Evolutionary conservation across 2,797 vertebrate species (phyloP), one percentile per base, ranked within the genome.

Genomic region (Anableps anableps): DNA sequence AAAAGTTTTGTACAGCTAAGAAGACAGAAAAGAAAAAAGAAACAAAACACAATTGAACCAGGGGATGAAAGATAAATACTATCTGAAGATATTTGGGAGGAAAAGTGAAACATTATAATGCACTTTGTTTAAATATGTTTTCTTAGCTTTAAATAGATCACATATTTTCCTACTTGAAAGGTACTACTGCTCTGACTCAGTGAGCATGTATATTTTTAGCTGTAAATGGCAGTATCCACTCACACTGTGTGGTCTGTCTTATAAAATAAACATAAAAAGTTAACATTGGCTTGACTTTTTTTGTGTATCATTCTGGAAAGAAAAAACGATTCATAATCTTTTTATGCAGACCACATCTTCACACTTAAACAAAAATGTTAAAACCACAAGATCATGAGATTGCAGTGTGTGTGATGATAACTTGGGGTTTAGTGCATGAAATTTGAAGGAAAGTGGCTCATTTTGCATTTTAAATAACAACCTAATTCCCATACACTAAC

Each of bases 381-480:
- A 83, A 82, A 83, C 53, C 79, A 81, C 72, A 70, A 76, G 31
- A 74, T 31, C 34, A 26, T 79, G n/a, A 73, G 38, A 78, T 72
- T 73, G 41, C 66, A 68, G 26, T 78, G 72, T 51, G 48, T 31
- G 47, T 45, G 58, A 62, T 55, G 82, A 82, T 48, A 80, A 78
- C 66, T 81, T n/a, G 36, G n/a, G 47, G 75, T 50, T 19, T 26
- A 47, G 70, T 53, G 48, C 72, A 74, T 55, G 80, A 80, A 80
- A 38, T 84, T 81, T 80, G 72, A 60, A 88, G 84, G 51, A 87
- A 82, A 45, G 11, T 23, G 1, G 7, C 53, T 81, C 51, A 36
- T 41, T 41, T 68, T 41, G 8, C 19, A 85, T 85, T 78, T 60
- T 31, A 68, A 72, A 29, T 75, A 64, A 31, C n/a, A 79, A 50